Evolutionary conservation across 2,888 invertebrate species (phyloP).

Genomic region (Hyalella azteca): DNA sequence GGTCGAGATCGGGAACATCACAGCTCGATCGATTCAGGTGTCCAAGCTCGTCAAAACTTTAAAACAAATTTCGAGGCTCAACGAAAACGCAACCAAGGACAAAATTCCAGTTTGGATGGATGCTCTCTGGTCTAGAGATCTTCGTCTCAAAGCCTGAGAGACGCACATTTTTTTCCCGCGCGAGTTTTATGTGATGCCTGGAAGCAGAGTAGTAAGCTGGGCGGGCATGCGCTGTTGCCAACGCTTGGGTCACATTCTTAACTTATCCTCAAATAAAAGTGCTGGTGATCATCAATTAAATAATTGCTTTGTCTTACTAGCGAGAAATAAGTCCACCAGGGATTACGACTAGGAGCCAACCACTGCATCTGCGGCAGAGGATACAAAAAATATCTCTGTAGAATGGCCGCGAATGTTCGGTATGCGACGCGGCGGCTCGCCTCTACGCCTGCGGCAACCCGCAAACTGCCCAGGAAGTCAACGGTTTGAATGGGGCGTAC

Average conservation of each 20-base stretch:
- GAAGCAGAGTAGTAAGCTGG: background rate
- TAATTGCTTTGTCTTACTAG: too few species aligned
- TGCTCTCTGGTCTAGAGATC: background rate
- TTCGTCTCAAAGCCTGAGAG: background rate
- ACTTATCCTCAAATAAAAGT: too few species aligned
- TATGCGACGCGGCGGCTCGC: background rate
- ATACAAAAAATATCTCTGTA: background rate
- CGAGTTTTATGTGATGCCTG: slow-evolving; percentile 1
- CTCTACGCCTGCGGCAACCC: background rate
- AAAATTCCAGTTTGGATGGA: background rate
- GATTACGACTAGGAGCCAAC: too few species aligned
- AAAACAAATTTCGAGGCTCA: background rate
- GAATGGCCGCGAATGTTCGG: background rate
- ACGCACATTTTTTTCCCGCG: background rate
- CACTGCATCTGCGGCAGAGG: too few species aligned
- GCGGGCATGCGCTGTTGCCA: slow-evolving; percentile 1
- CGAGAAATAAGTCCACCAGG: too few species aligned
- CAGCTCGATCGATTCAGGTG: too few species aligned
- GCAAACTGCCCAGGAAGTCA: slow-evolving; percentile 7
- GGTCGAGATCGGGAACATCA: too few species aligned
- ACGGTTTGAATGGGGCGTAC: slow-evolving; percentile 24
- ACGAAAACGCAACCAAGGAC: background rate
- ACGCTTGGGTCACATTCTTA: background rate
- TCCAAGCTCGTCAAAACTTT: background rate
- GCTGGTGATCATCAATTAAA: too few species aligned